Evolutionary conservation across 1,140 invertebrate genomes (phyloP), one percentile per base, ranked within the genome.

Genomic region (Tribolium madens): DNA sequence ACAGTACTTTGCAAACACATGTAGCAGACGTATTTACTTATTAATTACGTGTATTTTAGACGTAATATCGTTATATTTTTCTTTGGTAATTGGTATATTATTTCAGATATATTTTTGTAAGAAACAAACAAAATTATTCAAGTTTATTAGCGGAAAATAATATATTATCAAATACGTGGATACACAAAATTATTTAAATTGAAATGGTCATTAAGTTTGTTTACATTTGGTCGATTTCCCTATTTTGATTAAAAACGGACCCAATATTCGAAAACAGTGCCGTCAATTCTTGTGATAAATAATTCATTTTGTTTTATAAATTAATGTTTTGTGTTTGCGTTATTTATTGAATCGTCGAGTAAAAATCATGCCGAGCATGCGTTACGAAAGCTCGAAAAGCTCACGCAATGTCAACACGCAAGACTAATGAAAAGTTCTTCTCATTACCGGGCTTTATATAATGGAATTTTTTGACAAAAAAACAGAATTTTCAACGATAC

Each of bases 381-480:
- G 46, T 72, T 50, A 6, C 5, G 31, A 52, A 18, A 71, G 42
- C 42, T 13, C 36, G 3, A 14, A 71, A 52, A 72, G 70, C 70
- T 50, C 70, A 72, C 70, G 70, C 70, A 72, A 72, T 72, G 50
- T 72, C 69, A 48, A 26, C 68, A 71, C 68, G 68, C 68, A 71
- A 71, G 68, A 47, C 36, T 71, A 72, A 72, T 72, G 70, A 72
- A 72, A 52, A 72, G 46, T 48, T 50, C 50, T 72, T 52, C 70
- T 72, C 47, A 72, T 72, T 72, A 72, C 46, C 47, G 47, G 21
- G 47, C 33, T 72, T 72, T 72, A 52, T 52, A 52, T 72, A 72
- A 72, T 72, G 70, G 46, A 52, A 72, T 72, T 72, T 72, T 72
- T 72, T 52, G 52, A 52, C 69, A 72, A 48, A 71, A 47, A 72